Base-by-base conservation (phyloP, 2,797 vertebrate genomes). In the Chelonia mydas region DNA sequence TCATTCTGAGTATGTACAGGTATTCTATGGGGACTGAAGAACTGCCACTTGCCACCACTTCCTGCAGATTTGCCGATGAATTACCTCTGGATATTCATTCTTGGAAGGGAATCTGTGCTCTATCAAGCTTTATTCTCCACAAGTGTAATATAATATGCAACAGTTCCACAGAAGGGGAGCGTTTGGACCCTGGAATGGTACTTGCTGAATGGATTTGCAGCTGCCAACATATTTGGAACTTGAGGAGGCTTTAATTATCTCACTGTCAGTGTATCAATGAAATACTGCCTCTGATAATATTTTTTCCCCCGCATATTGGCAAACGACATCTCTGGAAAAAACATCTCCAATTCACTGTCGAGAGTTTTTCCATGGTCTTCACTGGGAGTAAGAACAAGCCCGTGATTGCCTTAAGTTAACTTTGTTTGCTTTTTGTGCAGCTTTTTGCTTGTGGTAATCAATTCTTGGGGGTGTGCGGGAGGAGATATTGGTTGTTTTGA, bases 1-100 rank as follows among this genome's bases (percentile, higher is more conserved):
- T 87, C 91, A 89, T 95, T 97, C 92, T 93, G 76, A 83, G 85
- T 92, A 94, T 95, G 94, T 92, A 93, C 90, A 92, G 83, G 57
- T 86, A 90, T 94, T 96, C 92, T 93, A 90, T 37, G 91, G 93
- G 91, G 95, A 82, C 88, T 94, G 91, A 96, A 96, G 96, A 92
- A 95, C 90, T 1, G 85, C 91, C 96, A 97, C 94, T 96, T 96
- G 96, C 96, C 92, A 92, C 94, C 86, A 59, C 77, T 92, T 76
- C 50, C 33, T 81, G 0, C 45, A 2, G 7, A 6, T 28, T 82
- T 95, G 96, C 93, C 93, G 9, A 33, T 28, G 50, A 94, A 92
- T 95, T 94, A 59, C 65, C 90, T 76, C 50, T 15, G 61, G 45
- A 0, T 45, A 68, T 87, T 96, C 49, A 86, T 41, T 90, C 83